Conservation (phyloP, 2,888 invertebrate species). For the Drosophila picticornis region DNA sequence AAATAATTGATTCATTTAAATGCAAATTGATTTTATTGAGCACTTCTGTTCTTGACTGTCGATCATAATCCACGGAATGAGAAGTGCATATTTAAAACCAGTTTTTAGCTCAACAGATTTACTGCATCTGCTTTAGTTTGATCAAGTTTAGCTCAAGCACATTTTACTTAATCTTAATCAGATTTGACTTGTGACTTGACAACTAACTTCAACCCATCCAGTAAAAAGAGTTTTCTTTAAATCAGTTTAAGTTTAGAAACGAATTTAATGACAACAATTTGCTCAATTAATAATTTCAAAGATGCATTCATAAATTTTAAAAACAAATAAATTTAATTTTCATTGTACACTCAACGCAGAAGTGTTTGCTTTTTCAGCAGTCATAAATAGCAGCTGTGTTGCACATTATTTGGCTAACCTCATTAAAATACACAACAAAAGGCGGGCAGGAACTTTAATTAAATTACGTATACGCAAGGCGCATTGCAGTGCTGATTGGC, state of each 20-base stretch:
- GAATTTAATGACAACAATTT: not conserved
- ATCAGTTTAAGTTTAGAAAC: not conserved
- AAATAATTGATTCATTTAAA: constrained; percentile 1
- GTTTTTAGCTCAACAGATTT: not conserved
- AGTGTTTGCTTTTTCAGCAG: not conserved
- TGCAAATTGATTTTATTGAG: not conserved
- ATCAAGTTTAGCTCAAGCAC: not conserved
- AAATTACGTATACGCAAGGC: constrained; percentile 53
- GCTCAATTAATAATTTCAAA: not conserved
- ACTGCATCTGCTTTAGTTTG: not conserved
- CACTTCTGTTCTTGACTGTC: not conserved
- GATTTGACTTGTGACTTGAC: not conserved
- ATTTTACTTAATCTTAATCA: not conserved
- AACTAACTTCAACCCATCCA: not conserved
- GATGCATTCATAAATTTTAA: not conserved
- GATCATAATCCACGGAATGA: not conserved
- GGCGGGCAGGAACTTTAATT: constrained; percentile 59
- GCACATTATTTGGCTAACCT: constrained; percentile 59
- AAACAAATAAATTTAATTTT: not conserved
- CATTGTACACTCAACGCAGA: not conserved
- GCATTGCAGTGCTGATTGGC: constrained; percentile 41
- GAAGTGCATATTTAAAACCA: not conserved
- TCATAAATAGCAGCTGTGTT: constrained; percentile 45
- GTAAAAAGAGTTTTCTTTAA: not conserved
- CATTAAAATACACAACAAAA: constrained; percentile 33